phyloP scores from a whole-genome alignment of 2,113 vertebrate species.

The Sapayoa aenigma region DNA sequence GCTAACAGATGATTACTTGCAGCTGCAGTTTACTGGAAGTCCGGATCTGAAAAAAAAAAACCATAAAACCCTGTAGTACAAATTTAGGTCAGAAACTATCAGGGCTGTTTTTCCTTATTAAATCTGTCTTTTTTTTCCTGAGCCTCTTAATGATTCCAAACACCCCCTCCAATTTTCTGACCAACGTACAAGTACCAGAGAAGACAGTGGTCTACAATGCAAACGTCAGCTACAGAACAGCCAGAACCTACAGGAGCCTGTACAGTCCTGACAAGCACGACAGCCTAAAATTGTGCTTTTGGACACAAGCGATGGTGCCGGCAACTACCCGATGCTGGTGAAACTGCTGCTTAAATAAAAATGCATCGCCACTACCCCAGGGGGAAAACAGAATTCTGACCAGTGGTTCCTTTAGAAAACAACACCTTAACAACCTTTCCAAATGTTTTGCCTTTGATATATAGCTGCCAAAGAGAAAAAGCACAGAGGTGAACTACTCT shows the following conservation, averaged over 20 bases:
- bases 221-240: not conserved
- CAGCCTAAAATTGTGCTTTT: slow-evolving; percentile 63
- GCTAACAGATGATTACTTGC: slow-evolving; percentile 6
- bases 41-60: slow-evolving; percentile 10
- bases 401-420: slow-evolving; percentile 63
- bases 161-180: slow-evolving; percentile 24
- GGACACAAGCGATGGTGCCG: slow-evolving; percentile 23
- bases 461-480: slow-evolving; percentile 79
- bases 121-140: slow-evolving; percentile 50
- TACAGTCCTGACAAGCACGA: not conserved
- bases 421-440: slow-evolving; percentile 39
- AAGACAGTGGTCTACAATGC: slow-evolving; percentile 32
- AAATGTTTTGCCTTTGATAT: slow-evolving; percentile 69
- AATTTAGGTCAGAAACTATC: slow-evolving; percentile 59
- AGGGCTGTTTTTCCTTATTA: slow-evolving; percentile 56
- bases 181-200: not conserved
- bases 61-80: not conserved
- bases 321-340: slow-evolving; percentile 39
- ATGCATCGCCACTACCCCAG: not conserved
- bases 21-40: slow-evolving; percentile 42
- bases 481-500: slow-evolving; percentile 54
- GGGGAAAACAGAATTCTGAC: slow-evolving; percentile 21
- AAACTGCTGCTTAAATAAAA: slow-evolving; percentile 48
- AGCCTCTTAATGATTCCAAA: slow-evolving; percentile 67
- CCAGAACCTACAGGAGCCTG: slow-evolving; percentile 27